Evolutionary conservation across 2,797 vertebrate species (phyloP), one percentile per base, ranked within the genome.

Genomic region (Xiphophorus birchmanni): DNA sequence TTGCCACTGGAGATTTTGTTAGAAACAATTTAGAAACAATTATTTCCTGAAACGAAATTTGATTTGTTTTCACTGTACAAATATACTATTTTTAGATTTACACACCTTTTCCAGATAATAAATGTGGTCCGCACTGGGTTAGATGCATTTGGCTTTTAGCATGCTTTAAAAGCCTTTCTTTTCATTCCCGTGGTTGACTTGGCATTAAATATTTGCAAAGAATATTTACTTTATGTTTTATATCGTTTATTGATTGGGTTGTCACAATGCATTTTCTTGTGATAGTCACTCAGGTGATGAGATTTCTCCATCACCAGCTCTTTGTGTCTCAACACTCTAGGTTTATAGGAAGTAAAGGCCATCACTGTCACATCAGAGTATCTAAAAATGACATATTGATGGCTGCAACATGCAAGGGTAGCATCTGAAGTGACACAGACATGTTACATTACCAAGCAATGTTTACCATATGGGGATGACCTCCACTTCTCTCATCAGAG

Each of bases 371-470:
- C 48, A 81, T 71, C 58, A 0, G 72, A 63, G 17, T 86, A 85
- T 91, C 89, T 91, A 83, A 89, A 93, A 88, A 87, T 90, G 89
- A 93, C 91, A 91, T 90, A 92, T 89, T 85, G 86, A 89, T 89
- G 90, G 88, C 87, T 89, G 86, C 90, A 77, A 94, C 90, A 89
- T 91, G 91, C 92, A 92, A 88, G 90, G 91, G 88, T 87, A 87
- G 92, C 90, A 91, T 90, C 86, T 89, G 86, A 88, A 91, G 88
- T 86, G 90, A 90, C 92, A 89, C 82, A 81, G 87, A 89, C 90
- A 89, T 88, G 90, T 94, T 90, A 75, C 92, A 87, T 93, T 93
- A 90, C 81, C 85, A 32, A 84, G 85, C 90, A 78, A 88, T 88
- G 88, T 93, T 90, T 89, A 90, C 86, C n/a, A 86, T 88, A 77